Conservation (phyloP, 2,888 invertebrate species). For the Drosophila prolongata region DNA sequence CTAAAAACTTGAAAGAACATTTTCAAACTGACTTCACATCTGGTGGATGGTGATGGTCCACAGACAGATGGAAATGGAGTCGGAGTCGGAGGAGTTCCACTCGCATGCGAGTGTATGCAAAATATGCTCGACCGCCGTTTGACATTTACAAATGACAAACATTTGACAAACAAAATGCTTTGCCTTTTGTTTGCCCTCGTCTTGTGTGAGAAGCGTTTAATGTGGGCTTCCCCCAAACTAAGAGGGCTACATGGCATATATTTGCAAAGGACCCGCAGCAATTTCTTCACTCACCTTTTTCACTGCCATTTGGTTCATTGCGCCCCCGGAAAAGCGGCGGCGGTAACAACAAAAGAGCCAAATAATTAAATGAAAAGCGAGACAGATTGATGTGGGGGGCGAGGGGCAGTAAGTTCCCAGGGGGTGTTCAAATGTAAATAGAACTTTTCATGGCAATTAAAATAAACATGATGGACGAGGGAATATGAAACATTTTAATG, state of each 20-base stretch:
- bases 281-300: slow-evolving; percentile 44
- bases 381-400: not conserved
- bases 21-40: slow-evolving; percentile 49
- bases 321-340: slow-evolving; percentile 26
- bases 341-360: slow-evolving; percentile 40
- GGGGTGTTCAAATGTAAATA: slow-evolving; percentile 48
- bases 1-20: slow-evolving; percentile 56
- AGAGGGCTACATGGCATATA: slow-evolving; percentile 23
- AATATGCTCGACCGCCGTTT: slow-evolving; percentile 77
- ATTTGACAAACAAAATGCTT: slow-evolving; percentile 75
- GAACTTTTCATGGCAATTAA: slow-evolving; percentile 43
- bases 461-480: slow-evolving; percentile 20
- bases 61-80: not conserved
- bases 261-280: slow-evolving; percentile 50
- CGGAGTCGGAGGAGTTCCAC: slow-evolving; percentile 2
- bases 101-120: slow-evolving; percentile 58
- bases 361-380: slow-evolving; percentile 53
- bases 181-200: slow-evolving; percentile 37
- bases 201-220: slow-evolving; percentile 63
- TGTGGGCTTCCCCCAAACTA: slow-evolving; percentile 39
- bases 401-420: slow-evolving; percentile 2
- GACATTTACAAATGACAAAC: slow-evolving; percentile 81
- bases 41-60: slow-evolving; percentile 11
- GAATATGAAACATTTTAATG: slow-evolving; percentile 35
- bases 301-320: slow-evolving; percentile 41